Percentiles rank a stretch among this genome's conserved stretches.
Conservation (phyloP, 2,888 invertebrate genomes). For the Hyposoter didymator region DNA sequence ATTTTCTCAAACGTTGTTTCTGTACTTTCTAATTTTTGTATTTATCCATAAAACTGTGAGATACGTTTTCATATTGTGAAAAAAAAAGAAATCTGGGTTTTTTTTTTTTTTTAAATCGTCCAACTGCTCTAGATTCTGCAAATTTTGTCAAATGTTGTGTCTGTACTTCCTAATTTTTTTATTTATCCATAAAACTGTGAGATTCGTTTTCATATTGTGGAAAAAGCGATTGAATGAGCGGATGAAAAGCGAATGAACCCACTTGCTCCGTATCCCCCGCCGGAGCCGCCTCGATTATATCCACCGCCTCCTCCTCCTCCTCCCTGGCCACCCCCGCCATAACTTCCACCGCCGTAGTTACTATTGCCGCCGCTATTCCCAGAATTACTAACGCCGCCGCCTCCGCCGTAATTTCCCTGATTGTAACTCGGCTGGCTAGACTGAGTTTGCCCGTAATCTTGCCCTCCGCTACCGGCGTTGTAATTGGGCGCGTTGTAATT, state of each 20-base stretch:
- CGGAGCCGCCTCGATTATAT: slow-evolving; percentile 81
- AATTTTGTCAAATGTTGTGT: no score
- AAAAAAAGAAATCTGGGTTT: no score
- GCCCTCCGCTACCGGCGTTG: slow-evolving; percentile 72
- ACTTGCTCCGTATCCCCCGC: slow-evolving; percentile 77
- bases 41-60: no score
- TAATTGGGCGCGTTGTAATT: slow-evolving; percentile 76
- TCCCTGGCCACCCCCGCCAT: slow-evolving; percentile 70
- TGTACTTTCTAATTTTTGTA: no score
- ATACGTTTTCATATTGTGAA: no score
- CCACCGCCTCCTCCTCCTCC: slow-evolving; percentile 83
- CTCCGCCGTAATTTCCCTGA: slow-evolving; percentile 80
- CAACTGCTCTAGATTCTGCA: no score
- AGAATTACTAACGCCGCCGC: slow-evolving; percentile 84
- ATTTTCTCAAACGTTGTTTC: no score
- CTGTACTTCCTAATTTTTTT: no score
- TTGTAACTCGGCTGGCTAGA: slow-evolving; percentile 78
- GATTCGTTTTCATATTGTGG: background rate
- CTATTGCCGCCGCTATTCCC: slow-evolving; percentile 85
- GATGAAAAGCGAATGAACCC: slow-evolving; percentile 7
- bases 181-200: background rate
- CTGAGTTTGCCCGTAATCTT: slow-evolving; percentile 77
- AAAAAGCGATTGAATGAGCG: background rate
- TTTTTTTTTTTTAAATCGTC: no score
- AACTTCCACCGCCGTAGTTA: slow-evolving; percentile 83